Evolutionary conservation across 2,888 invertebrate genomes (phyloP).

Genomic region (Erebia aethiops): DNA sequence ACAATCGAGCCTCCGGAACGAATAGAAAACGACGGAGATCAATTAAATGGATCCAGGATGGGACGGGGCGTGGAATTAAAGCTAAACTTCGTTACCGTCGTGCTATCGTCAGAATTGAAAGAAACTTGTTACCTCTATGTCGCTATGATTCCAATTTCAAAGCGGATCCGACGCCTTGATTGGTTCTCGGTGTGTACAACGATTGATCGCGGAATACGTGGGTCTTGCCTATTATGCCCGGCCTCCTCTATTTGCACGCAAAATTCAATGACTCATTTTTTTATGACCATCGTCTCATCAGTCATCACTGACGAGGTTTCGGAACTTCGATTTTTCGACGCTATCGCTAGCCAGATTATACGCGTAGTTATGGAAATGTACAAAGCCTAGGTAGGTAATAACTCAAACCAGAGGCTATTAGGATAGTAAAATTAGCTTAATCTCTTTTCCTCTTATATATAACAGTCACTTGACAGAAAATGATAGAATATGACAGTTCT

Average conservation of each 20-base stretch:
- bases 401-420: no score
- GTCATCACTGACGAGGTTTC: conserved; percentile 17
- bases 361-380: not conserved
- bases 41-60: conserved; percentile 62
- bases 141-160: conserved; percentile 78
- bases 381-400: not conserved
- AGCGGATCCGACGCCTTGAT: conserved; percentile 76
- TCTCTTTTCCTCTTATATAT: no score
- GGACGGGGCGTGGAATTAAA: conserved; percentile 67
- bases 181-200: conserved; percentile 66
- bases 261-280: conserved; percentile 34
- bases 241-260: conserved; percentile 36
- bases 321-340: not conserved
- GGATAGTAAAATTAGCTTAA: no score
- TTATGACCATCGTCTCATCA: conserved; percentile 28
- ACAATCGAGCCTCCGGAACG: conserved; percentile 55
- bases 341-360: not conserved
- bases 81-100: conserved; percentile 76
- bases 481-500: no score
- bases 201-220: conserved; percentile 56
- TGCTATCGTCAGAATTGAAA: conserved; percentile 78
- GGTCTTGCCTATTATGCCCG: conserved; percentile 52
- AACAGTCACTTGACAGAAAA: no score
- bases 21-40: conserved; percentile 68
- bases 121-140: conserved; percentile 77